Evolutionary conservation across 1,140 invertebrate species (phyloP).

Genomic region (Drosophila burlai): DNA sequence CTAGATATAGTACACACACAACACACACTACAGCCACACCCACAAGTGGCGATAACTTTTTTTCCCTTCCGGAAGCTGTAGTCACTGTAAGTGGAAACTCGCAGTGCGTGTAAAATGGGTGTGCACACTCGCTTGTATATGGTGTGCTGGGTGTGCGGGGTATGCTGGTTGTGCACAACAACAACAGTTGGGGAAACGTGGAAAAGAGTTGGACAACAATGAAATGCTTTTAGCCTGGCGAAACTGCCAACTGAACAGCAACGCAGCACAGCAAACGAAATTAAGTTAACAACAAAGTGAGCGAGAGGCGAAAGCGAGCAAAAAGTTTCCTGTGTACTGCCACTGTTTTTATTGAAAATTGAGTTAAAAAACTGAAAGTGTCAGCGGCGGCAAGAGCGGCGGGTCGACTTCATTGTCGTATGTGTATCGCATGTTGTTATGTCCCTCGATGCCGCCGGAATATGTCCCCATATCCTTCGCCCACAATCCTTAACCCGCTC

Average conservation of each 20-base stretch:
- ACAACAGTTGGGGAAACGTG: constrained; percentile 5
- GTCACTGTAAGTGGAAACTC: constrained; percentile 65
- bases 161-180: constrained; percentile 20
- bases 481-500: neutral
- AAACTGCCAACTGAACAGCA: constrained; percentile 49
- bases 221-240: constrained; percentile 78
- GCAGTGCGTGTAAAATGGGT: constrained; percentile 73
- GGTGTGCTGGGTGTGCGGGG: constrained; percentile 9
- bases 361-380: constrained; percentile 79
- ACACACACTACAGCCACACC: neutral
- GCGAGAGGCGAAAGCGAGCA: constrained; percentile 22
- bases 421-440: constrained; percentile 20
- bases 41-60: constrained; percentile 23
- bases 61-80: constrained; percentile 17
- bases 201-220: constrained; percentile 75
- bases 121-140: constrained; percentile 2
- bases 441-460: constrained; percentile 2
- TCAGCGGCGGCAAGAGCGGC: constrained; percentile 31
- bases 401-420: constrained; percentile 35
- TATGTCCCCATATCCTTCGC: neutral
- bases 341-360: constrained; percentile 79
- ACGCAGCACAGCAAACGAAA: constrained; percentile 53
- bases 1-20: neutral
- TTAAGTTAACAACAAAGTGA: constrained; percentile 78
- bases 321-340: constrained; percentile 68